phyloP scores from a whole-genome alignment of 2,797 vertebrate genomes.

The Sebastes vulpes region DNA sequence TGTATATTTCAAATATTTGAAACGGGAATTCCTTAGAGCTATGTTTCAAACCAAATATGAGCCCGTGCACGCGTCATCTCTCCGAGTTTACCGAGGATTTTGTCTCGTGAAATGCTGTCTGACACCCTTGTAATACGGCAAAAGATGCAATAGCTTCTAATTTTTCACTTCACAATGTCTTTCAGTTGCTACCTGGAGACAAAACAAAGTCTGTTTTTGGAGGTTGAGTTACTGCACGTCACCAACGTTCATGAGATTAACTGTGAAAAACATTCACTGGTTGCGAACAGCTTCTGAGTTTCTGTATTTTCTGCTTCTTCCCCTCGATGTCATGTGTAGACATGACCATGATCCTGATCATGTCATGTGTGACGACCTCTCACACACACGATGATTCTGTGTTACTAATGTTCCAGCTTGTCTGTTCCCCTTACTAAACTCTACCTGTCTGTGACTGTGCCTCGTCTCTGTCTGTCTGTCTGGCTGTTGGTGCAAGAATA shows the following conservation, averaged over 20 bases:
- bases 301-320: conserved; percentile 21
- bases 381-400: neutral
- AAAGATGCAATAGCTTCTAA: neutral
- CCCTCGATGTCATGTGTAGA: neutral
- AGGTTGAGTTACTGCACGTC: neutral
- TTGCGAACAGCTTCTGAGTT: neutral
- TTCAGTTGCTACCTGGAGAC: conserved; percentile 1
- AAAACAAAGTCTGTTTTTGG: neutral
- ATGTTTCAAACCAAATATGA: neutral
- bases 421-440: conserved; percentile 34
- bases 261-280: neutral
- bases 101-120: neutral
- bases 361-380: conserved; percentile 36
- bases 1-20: conserved; percentile 24
- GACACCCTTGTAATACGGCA: neutral
- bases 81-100: neutral
- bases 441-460: conserved; percentile 23
- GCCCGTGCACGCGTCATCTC: neutral
- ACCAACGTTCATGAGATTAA: neutral
- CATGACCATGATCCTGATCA: conserved; percentile 6
- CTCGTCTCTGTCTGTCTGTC: conserved; percentile 17
- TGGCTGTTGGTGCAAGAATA: conserved; percentile 22
- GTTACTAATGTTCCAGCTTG: conserved; percentile 36
- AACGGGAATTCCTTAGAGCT: conserved; percentile 3
- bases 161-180: neutral